Base-by-base conservation (phyloP, 2,888 invertebrate species). In the Rhodophaea formosa region DNA sequence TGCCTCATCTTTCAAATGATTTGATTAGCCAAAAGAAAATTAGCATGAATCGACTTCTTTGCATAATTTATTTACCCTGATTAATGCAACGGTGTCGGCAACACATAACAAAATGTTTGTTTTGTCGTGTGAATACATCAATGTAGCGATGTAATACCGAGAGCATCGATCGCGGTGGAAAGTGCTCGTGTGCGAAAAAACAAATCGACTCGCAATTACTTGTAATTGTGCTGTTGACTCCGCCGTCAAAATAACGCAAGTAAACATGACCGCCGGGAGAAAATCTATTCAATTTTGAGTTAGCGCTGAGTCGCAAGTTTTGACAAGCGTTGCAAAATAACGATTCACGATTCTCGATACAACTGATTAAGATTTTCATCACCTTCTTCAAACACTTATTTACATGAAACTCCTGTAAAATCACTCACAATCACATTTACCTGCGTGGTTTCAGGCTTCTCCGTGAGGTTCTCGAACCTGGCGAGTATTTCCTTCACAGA, bases 401-500 rank as follows among this genome's bases (percentile, higher is more conserved):
- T 46, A 29, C 29, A 23, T 23, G 5, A 5, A 23, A 47, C 46
- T 47, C 16, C 2, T 10, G 6, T 12, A 8, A 51, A 59, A 55
- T 49, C 51, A 57, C 59, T 45, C 57, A 53, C 45, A 35, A 12
- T 45, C 39, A 52, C 32, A 35, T 56, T 65, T 74, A 79, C 76
- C 75, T 77, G 80, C 45, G 57, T 51, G 8, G 61, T 23, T 63
- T 91, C 87, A 68, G 83, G 82, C 71, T 91, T 92, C 70, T 91
- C 89, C 61, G 84, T 93, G 67, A 95, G 91, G 75, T 94, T 94
- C 84, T 96, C 96, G 84, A 96, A 96, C 65, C 96, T 92, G 57
- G 96, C 96, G 70, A 96, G 91, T 68, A 96, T 96, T 77, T 96
- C 96, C 78, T 95, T 95, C 64, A 96, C 96, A 64, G 96, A 96